A percentile compares a stretch with the other conserved stretches of the same genome.
These are phyloP conservation scores for Diachrysia chrysitis DNA, from an alignment of 2,888 invertebrate species.

Conservation along the genomic window DNA sequence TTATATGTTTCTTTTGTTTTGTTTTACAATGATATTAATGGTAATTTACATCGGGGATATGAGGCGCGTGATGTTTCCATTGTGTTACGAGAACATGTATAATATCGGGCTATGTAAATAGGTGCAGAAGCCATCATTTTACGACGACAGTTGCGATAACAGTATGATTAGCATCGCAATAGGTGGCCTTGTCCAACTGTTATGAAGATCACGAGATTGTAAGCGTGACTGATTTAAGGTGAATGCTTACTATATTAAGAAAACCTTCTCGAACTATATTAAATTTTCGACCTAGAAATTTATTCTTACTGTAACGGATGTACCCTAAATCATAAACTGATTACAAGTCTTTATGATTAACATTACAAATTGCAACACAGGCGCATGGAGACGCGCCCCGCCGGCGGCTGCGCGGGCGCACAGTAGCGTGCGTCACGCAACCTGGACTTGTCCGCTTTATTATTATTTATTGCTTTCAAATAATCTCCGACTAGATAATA, in stretches of 20 bases:
- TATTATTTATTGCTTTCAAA: slow-evolving; percentile 87
- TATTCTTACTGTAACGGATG: background rate
- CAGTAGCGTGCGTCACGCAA: slow-evolving; percentile 87
- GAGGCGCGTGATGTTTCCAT: slow-evolving; percentile 68
- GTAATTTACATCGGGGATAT: slow-evolving; percentile 72
- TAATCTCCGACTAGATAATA: slow-evolving; percentile 79
- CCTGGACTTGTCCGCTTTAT: slow-evolving; percentile 78
- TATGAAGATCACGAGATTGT: slow-evolving; percentile 30
- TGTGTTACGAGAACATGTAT: slow-evolving; percentile 62
- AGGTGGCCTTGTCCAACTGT: slow-evolving; percentile 40
- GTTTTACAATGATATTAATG: slow-evolving; percentile 65
- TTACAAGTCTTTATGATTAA: slow-evolving; percentile 24
- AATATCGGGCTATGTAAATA: background rate
- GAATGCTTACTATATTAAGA: background rate
- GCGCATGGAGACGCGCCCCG: slow-evolving; percentile 43
- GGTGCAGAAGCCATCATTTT: background rate
- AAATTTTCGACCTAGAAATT: background rate
- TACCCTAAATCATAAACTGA: slow-evolving; percentile 13
- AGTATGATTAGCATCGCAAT: slow-evolving; percentile 56
- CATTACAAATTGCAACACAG: slow-evolving; percentile 44
- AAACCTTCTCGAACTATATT: slow-evolving; percentile 8
- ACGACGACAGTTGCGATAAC: background rate
- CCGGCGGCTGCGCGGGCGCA: slow-evolving; percentile 48
- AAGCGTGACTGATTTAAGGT: slow-evolving; percentile 11
- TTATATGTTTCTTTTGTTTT: slow-evolving; percentile 20